Base-by-base conservation (phyloP, 2,888 invertebrate genomes). In the Horisme vitalbata region DNA sequence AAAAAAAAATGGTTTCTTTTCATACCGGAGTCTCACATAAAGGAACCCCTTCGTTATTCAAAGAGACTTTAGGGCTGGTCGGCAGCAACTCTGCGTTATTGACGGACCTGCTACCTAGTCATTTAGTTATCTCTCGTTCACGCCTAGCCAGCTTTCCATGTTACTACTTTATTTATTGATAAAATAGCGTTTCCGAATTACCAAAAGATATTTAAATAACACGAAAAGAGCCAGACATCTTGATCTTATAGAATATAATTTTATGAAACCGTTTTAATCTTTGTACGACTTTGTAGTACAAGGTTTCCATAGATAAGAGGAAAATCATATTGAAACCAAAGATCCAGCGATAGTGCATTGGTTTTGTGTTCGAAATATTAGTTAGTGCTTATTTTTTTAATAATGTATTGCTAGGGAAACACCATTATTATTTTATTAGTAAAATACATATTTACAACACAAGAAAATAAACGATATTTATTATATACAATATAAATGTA, bases 1-100 rank as follows among this genome's bases (percentile, higher is more conserved):
- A 75, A 66, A 77, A 82, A 79, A 55, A 84, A 83, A 80, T 80
- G 78, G 74, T 73, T 79, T 78, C 71, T 72, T 81, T 87, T 85
- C 80, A 83, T 65, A 56, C 65, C 67, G 71, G 38, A 67, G 68
- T 65, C 72, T 68, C 68, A 61, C 67, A 82, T 83, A 82, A 85
- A 83, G 68, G 78, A 65, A 77, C 73, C 82, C 79, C 76, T 83
- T 80, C 78, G 78, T 85, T 83, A 83, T 85, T 81, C 79, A 84
- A 73, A 79, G 72, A 75, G 72, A 76, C 73, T 78, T 81, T 76
- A 79, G 77, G 71, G 72, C 61, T 68, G 70, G 75, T 66, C 65
- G 65, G 59, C 56, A 63, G 63, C 61, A 61, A 67, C 63, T 62
- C 65, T 44, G 61, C 67, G 61, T 65, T 49, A 49, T 44, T 49